Percentiles rank a stretch among this genome's conserved stretches.
Conservation (phyloP, 1,140 invertebrate genomes). For the Solenopsis fugax region DNA sequence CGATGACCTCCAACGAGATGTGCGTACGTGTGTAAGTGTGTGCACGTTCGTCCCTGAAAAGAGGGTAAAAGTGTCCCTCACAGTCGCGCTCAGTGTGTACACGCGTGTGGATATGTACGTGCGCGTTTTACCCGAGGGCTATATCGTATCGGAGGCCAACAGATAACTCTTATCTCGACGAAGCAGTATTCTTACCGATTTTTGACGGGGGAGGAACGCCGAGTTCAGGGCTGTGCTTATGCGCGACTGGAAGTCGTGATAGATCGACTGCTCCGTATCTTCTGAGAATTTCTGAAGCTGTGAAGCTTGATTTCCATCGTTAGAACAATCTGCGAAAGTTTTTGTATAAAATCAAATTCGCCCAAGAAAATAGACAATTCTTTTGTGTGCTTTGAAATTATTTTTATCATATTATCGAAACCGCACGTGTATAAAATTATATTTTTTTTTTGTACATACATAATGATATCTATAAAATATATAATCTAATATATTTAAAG, state of each 20-base stretch:
- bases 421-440: background rate
- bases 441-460: background rate
- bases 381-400: background rate
- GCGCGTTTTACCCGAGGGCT: conserved; percentile 71
- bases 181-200: conserved; percentile 83
- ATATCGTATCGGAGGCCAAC: conserved; percentile 82
- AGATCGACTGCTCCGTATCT: conserved; percentile 14
- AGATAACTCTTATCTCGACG: conserved; percentile 85
- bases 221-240: conserved; percentile 59
- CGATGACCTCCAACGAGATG: conserved; percentile 49
- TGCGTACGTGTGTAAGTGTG: conserved; percentile 34
- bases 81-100: background rate
- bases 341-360: background rate
- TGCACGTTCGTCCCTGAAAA: conserved; percentile 62
- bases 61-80: conserved; percentile 73
- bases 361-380: background rate
- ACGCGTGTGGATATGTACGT: conserved; percentile 45
- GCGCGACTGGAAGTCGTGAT: conserved; percentile 6
- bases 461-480: background rate
- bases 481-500: background rate
- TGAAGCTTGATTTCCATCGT: background rate
- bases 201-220: conserved; percentile 53
- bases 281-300: background rate
- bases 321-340: background rate
- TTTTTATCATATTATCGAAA: background rate